Base-by-base conservation (phyloP, 2,888 invertebrate genomes). In the Tinea pellionella region DNA sequence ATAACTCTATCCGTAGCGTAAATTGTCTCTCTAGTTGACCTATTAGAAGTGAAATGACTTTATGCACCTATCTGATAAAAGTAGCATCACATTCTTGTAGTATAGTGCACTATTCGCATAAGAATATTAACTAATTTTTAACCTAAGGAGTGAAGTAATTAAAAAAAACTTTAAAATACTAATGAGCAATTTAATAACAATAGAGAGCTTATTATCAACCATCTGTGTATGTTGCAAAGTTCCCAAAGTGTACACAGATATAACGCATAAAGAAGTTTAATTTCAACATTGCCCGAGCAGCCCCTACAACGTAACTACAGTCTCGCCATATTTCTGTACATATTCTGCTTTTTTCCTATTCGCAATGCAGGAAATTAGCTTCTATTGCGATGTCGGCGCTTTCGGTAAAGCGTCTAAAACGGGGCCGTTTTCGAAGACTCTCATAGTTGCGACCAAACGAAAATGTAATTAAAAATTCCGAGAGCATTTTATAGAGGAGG, bases 401-500 rank as follows among this genome's bases (percentile, higher is more conserved):
- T 84, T 84, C 76, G 80, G 83, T 80, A 79, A 78, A 85, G 81
- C 83, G 86, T 74, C 77, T 74, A 76, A 79, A 84, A 81, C 80
- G 83, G 82, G 78, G 75, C 78, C 78, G 77, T 73, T 74, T 71
- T 78, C 77, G 75, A 80, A 76, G 77, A 70, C 71, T 73, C 78
- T 80, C 82, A 77, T 78, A 80, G 78, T 78, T 70, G 74, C 80
- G 76, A 82, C 85, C 85, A 82, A 80, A 80, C 85, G 80, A 84
- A 87, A 87, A 87, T 84, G 85, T 85, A 86, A 86, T 87, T 86
- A 87, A 87, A 87, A 86, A 87, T 87, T 87, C 86, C 86, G 78
- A 75, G 84, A 83, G 80, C 81, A 87, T 86, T 87, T 86, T 82
- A 78, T 76, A 75, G 77, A 76, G 72, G 75, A 77, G 72, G 73